Base-by-base conservation (phyloP, 2,113 vertebrate genomes). In the Tinamus guttatus region DNA sequence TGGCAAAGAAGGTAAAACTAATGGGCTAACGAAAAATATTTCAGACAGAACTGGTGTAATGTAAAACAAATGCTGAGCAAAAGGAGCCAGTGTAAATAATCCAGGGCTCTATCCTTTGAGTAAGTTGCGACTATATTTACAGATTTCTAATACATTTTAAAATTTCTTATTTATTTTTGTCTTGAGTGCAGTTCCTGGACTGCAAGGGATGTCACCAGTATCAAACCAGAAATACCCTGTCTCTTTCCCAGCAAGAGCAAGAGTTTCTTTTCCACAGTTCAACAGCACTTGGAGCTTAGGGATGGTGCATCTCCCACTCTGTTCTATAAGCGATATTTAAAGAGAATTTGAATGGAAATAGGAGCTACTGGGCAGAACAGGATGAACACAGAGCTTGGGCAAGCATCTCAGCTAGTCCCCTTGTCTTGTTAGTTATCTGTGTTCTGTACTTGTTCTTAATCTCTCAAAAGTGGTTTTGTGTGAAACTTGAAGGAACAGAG, bases 61-160 rank as follows among this genome's bases (percentile, higher is more conserved):
- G 84, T 69, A 32, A 94, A 49, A 51, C 8, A 74, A 56, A 82
- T 65, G 14, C 54, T 68, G 14, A 71, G 60, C 71, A 36, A 77
- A 82, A 47, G 43, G 22, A 5, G 21, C 36, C 49, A 41, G 25
- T 94, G 81, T 85, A 87, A 85, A 83, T 67, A 93, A 21, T 41
- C 36, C 25, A 32, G 3, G 51, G 74, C 82, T 47, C 87, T 74
- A 87, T 63, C 79, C 71, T 63, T 34, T 34, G 22, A 70, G 22
- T 79, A 32, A 59, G 67, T 77, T 81, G 40, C 81, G 27, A 18
- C 22, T 81, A 22, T 13, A 40, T 62, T 82, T 87, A 78, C 40
- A 91, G 41, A 79, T 52, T 67, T 85, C 17, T 75, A 75, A 56
- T 52, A 90, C 30, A 63, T 83, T 91, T 91, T 81, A 20, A 56